Percentiles rank a stretch among this genome's conserved stretches.
These are phyloP conservation scores for Epistrophella euchroma DNA, from an alignment of 2,888 invertebrate species.

Conservation along the genomic window DNA sequence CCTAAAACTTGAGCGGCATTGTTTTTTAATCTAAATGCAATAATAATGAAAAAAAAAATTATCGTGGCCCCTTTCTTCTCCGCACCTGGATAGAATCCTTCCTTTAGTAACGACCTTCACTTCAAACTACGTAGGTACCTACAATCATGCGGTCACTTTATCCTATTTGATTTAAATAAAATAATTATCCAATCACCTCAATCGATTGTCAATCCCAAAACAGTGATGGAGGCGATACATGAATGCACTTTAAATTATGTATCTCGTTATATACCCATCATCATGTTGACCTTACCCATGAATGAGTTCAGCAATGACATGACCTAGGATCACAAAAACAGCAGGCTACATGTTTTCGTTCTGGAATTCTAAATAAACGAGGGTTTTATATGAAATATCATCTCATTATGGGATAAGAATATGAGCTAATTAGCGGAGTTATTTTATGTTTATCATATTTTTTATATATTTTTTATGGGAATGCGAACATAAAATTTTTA, in stretches of 20 bases:
- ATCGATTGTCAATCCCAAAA: constrained; percentile 4
- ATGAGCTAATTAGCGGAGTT: background rate
- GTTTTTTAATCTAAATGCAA: no score
- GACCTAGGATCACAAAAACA: constrained; percentile 23
- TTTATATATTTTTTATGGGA: background rate
- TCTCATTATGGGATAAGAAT: constrained; percentile 5
- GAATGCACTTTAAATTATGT: background rate
- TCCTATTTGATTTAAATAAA: background rate
- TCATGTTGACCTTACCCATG: background rate
- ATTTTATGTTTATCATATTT: background rate
- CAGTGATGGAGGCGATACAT: constrained; percentile 17
- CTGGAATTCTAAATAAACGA: no score
- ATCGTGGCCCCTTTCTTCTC: no score
- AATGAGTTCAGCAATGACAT: background rate
- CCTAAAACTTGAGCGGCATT: no score
- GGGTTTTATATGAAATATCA: background rate
- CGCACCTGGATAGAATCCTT: background rate
- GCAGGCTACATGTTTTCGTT: background rate
- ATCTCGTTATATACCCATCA: background rate
- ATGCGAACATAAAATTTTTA: background rate
- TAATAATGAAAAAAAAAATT: no score
- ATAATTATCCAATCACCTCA: constrained; percentile 19
- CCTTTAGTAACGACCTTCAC: background rate
- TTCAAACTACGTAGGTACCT: background rate
- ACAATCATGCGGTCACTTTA: background rate